Conservation (phyloP, 2,797 vertebrate species). For the Melanotaenia trifasciata region DNA sequence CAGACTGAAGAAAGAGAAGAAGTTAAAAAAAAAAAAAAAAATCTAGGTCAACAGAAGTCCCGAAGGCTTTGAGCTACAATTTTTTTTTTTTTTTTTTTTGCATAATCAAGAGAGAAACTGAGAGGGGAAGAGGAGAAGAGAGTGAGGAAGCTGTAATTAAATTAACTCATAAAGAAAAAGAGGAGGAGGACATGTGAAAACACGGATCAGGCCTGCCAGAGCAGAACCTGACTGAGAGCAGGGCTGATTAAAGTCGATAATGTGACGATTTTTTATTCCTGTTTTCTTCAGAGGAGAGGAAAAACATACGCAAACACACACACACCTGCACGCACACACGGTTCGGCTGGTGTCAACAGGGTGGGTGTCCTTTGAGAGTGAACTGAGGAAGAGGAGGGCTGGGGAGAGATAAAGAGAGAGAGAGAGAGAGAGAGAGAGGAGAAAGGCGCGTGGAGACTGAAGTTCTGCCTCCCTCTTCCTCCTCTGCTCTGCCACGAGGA, state of each 20-base stretch:
- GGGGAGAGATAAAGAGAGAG: slow-evolving; percentile 7
- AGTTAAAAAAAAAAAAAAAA: slow-evolving; percentile 36
- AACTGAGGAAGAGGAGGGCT: slow-evolving; percentile 12
- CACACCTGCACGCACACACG: slow-evolving; percentile 12
- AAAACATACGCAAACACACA: neutral
- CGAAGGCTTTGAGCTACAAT: slow-evolving; percentile 80
- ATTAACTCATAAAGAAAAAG: slow-evolving; percentile 69
- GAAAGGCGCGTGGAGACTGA: slow-evolving; percentile 11
- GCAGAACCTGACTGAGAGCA: slow-evolving; percentile 24
- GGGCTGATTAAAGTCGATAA: slow-evolving; percentile 52
- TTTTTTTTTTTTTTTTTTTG: slow-evolving; percentile 63
- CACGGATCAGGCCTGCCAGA: slow-evolving; percentile 30
- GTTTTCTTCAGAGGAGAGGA: slow-evolving; percentile 2
- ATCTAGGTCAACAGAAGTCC: slow-evolving; percentile 85
- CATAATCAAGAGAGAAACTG: slow-evolving; percentile 78
- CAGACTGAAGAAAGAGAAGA: slow-evolving; percentile 28
- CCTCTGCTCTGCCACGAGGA: slow-evolving; percentile 58
- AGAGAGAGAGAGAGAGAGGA: slow-evolving; percentile 23
- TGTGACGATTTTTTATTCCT: neutral
- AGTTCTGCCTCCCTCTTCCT: slow-evolving; percentile 56
- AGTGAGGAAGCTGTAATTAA: slow-evolving; percentile 67
- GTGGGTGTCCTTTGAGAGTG: slow-evolving; percentile 27
- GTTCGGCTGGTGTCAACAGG: slow-evolving; percentile 55
- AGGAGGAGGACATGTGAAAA: slow-evolving; percentile 58
- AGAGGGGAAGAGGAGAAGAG: slow-evolving; percentile 15